A percentile compares a stretch with the other conserved stretches of the same genome.
Conservation (phyloP, 2,113 vertebrate species). For the Tupaia chinensis region DNA sequence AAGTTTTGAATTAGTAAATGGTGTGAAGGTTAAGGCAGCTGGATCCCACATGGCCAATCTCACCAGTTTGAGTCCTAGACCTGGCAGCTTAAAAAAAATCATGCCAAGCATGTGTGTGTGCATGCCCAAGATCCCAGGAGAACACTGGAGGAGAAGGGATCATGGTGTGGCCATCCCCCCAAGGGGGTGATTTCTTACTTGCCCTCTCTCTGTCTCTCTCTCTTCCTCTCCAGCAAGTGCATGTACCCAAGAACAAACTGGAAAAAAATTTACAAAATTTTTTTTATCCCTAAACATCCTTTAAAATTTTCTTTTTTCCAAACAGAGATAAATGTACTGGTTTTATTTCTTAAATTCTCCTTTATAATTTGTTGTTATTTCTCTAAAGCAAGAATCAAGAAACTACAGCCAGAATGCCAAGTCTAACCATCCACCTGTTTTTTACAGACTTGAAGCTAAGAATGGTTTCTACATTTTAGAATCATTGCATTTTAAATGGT, state of each 20-base stretch:
- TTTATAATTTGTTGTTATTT: neutral
- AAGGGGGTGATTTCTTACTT: too few species aligned
- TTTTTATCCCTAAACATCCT: conserved; percentile 25
- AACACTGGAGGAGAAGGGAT: too few species aligned
- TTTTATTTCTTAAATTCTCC: neutral
- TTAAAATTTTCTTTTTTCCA: conserved; percentile 45
- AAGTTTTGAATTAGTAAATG: neutral
- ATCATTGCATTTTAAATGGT: conserved; percentile 50
- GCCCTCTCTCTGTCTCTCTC: too few species aligned
- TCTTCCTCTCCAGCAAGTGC: too few species aligned
- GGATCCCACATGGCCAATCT: too few species aligned
- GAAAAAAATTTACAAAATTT: conserved; percentile 1
- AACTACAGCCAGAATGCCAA: neutral
- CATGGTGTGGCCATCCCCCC: too few species aligned
- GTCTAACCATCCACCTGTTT: neutral
- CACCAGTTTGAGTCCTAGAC: too few species aligned
- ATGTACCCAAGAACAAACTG: neutral
- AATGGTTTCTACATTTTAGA: conserved; percentile 19
- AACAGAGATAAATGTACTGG: neutral
- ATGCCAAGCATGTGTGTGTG: too few species aligned
- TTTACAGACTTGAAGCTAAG: neutral
- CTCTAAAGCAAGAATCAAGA: neutral
- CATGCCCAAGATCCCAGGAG: too few species aligned
- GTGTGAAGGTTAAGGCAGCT: too few species aligned
- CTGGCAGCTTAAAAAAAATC: too few species aligned